A percentile compares a stretch with the other conserved stretches of the same genome.
These are phyloP conservation scores for Brachycybe producta DNA, from an alignment of 2,888 invertebrate species.

Conservation along the genomic window DNA sequence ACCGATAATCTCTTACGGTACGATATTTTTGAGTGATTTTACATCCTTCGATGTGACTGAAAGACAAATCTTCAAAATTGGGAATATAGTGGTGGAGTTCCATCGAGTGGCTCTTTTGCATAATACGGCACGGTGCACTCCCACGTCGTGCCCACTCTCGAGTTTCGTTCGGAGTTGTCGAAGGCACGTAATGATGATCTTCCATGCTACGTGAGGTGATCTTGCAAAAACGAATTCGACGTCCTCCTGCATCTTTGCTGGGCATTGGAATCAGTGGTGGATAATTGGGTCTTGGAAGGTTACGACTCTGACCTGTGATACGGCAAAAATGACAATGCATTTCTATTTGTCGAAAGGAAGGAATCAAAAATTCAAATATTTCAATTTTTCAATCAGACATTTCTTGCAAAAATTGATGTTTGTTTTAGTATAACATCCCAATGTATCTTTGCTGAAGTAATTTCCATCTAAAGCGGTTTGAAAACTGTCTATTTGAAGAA, in stretches of 20 bases:
- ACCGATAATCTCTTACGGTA: constrained; percentile 53
- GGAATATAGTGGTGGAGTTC: constrained; percentile 45
- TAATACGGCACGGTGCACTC: constrained; percentile 45
- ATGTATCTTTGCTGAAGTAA: too few relatives aligned
- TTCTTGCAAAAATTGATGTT: too few relatives aligned
- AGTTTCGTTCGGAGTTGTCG: constrained; percentile 22
- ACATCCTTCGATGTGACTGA: constrained; percentile 20
- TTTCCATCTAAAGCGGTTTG: too few relatives aligned
- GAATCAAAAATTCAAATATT: too few relatives aligned
- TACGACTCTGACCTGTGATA: constrained; percentile 64
- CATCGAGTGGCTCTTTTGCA: constrained; percentile 48
- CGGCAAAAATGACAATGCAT: constrained; percentile 42
- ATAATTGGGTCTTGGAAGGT: constrained; percentile 67
- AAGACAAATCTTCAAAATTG: constrained; percentile 16
- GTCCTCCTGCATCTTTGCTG: constrained; percentile 61
- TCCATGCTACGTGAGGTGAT: constrained; percentile 49
- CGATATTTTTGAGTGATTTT: constrained; percentile 49
- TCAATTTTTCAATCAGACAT: too few relatives aligned
- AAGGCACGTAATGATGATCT: constrained; percentile 26
- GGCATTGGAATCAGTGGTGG: constrained; percentile 60
- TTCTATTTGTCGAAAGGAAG: too few relatives aligned
- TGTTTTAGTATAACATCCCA: too few relatives aligned
- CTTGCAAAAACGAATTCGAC: constrained; percentile 50
- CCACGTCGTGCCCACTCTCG: constrained; percentile 17
- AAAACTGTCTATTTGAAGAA: too few relatives aligned